These are phyloP conservation scores for Troides aeacus DNA, from an alignment of 2,888 invertebrate species.

Conservation along the genomic window DNA sequence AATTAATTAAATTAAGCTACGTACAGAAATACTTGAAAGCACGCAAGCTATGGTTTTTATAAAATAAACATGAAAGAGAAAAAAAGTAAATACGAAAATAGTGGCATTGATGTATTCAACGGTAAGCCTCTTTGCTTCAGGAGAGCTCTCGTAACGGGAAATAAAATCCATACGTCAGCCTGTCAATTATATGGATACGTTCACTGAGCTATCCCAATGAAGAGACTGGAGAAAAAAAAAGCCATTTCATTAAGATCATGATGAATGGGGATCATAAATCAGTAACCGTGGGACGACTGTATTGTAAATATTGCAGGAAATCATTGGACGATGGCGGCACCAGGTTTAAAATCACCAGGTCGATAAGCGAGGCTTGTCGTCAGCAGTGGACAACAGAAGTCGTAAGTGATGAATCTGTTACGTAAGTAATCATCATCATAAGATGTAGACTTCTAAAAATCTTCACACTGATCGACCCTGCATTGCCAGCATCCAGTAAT, in stretches of 20 bases:
- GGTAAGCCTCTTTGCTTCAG: neutral
- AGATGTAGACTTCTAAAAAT: too few relatives aligned
- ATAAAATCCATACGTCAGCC: neutral
- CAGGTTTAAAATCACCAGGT: too few relatives aligned
- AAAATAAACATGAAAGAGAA: neutral
- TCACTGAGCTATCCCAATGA: neutral
- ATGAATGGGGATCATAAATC: neutral
- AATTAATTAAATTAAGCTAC: neutral
- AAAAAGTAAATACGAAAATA: neutral
- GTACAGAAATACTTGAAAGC: neutral
- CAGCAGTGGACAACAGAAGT: too few relatives aligned
- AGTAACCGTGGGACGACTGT: neutral
- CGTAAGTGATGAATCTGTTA: too few relatives aligned
- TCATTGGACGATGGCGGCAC: too few relatives aligned
- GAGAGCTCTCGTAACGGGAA: neutral
- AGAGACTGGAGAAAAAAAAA: neutral
- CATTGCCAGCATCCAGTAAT: too few relatives aligned
- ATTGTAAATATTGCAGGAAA: neutral
- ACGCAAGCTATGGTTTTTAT: neutral
- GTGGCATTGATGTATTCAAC: neutral
- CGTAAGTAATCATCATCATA: too few relatives aligned
- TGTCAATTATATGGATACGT: conserved; percentile 2
- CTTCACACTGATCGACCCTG: too few relatives aligned
- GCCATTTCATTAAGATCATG: neutral
- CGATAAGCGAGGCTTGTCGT: too few relatives aligned